These are phyloP conservation scores for Zygogramma bicolorata DNA, from an alignment of 2,888 invertebrate genomes.

Conservation along the genomic window DNA sequence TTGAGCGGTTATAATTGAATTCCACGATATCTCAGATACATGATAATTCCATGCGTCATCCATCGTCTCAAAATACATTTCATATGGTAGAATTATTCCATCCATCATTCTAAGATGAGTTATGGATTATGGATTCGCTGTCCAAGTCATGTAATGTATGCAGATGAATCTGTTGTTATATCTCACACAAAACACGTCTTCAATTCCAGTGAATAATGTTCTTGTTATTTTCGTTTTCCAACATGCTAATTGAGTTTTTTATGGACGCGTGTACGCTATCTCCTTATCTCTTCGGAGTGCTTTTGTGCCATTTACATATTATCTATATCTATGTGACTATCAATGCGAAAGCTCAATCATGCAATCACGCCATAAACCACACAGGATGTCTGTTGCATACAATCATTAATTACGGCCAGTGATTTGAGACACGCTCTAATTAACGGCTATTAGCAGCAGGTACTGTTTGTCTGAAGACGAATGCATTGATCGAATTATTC, in stretches of 20 bases:
- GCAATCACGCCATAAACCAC: conserved; percentile 1
- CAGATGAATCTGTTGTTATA: too few relatives aligned
- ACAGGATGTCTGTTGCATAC: conserved; percentile 9
- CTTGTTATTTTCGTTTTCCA: not conserved
- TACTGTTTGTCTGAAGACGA: not conserved
- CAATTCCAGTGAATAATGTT: not conserved
- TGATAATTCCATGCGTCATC: too few relatives aligned
- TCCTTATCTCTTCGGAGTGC: not conserved
- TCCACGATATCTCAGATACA: too few relatives aligned
- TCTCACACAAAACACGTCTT: not conserved
- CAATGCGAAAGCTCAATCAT: conserved; percentile 2
- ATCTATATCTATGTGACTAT: conserved; percentile 1
- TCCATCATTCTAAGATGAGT: too few relatives aligned
- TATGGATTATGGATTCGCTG: too few relatives aligned
- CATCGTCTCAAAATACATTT: too few relatives aligned
- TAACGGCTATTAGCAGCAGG: not conserved
- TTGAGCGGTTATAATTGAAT: too few relatives aligned
- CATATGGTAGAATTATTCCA: too few relatives aligned
- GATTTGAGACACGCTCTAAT: not conserved
- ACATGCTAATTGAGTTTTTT: not conserved
- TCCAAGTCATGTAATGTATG: too few relatives aligned
- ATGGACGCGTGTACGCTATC: not conserved
- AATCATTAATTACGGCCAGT: not conserved
- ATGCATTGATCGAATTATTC: not conserved
- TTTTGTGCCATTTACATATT: conserved; percentile 10